Evolutionary conservation across 2,113 vertebrate species (phyloP), one percentile per base, ranked within the genome.

Genomic region (Anhinga rufa): DNA sequence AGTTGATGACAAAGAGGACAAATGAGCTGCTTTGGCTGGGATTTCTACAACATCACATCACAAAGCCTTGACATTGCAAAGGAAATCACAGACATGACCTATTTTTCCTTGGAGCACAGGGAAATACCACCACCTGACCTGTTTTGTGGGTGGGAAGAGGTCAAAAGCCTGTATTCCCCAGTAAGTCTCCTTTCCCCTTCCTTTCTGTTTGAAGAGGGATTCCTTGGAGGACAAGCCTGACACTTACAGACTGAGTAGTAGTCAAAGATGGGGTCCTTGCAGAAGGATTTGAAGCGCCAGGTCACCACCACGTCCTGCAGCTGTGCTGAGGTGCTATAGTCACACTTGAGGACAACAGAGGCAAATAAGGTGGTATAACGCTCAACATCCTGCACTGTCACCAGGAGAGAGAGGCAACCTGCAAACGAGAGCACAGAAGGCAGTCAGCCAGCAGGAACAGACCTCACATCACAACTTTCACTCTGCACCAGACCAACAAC

Each of bases 201-300:
- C 81, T 77, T 79, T 38, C 42, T 34, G 8, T 71, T 83, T 71
- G 42, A 71, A 72, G 40, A 32, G 4, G 26, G 15, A 70, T 34
- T 64, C 58, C 38, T 78, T 72, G 61, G 42, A 62, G 38, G 15
- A 49, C 4, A 19, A 76, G 29, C 31, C 49, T 55, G 48, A 46
- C 48, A 98, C 98, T 98, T 95, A 99, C 99, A 98, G 81, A 97
- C 97, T 51, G 99, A 98, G 94, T 99, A 99, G 96, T 99, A 99
- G 49, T 99, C 98, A 91, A 99, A 98, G 72, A 99, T 98, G 7
- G 99, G 99, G 91, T 99, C 99, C 96, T 98, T 99, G 98, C 99
- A 99, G 98, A 99, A 99, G 83, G 99, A 99, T 97, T 99, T 99
- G 98, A 68, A 99, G 78, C 92, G 98, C 99, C 99, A 99, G 7